Base-by-base conservation (phyloP, 92 coral and sea anemone genomes). In the Porites cylindrica region DNA sequence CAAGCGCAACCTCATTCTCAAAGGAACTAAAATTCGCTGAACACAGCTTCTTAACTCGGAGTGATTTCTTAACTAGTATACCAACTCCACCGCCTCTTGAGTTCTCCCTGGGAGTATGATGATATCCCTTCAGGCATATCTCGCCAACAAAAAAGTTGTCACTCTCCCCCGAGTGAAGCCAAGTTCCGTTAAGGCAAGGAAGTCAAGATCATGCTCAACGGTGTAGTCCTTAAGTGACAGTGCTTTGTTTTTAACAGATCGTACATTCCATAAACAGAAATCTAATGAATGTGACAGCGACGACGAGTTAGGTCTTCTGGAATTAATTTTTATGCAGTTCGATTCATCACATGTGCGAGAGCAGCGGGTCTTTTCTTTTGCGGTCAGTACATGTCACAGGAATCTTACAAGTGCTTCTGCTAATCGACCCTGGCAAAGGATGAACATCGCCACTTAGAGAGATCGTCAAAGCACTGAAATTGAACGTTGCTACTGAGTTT, bases 261-360 rank as follows among this genome's bases (percentile, higher is more conserved):
- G 72, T 24, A 67, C 72, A 67, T 67, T 67, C 72, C 72, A 67
- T 67, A 67, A 67, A 67, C 72, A 67, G 72, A 67, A 43, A 67
- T 67, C 72, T 67, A 67, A 43, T 67, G 26, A 67, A 29, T 67
- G 72, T 1, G 72, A 67, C 72, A 67, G 72, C 32, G 72, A 67
- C 47, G 72, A 67, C 10, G 32, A 13, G 50, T 67, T 67, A 67
- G 72, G 1, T 67, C 72, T 18, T 67, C 1, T 26, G 29, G 29
- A 26, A 26, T 26, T 26, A 26, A 29, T 29, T 1, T 29, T 29
- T 29, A 29, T 29, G 21, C 21, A 43, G 26, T 67, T 67, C 72
- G 72, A 67, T 67, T 21, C 72, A 20, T 67, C 72, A 67, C 72
- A 2, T 67, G 72, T 67, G 72, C 72, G 72, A 67, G 72, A 24